Conservation (phyloP, 2,888 invertebrate species). For the Hypomecis atomaria region DNA sequence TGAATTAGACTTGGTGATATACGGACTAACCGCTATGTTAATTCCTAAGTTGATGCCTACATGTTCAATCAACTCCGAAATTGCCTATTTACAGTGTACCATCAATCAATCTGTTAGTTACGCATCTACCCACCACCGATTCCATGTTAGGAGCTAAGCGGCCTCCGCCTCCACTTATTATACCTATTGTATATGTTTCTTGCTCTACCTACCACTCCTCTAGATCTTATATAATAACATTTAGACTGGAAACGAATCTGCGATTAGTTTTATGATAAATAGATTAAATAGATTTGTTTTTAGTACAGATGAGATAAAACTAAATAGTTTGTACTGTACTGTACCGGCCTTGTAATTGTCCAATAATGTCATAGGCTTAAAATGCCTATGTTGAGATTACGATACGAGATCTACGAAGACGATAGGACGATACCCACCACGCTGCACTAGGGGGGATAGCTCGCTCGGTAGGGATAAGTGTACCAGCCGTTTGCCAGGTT, state of each 20-base stretch:
- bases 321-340: too few relatives aligned
- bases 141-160: conserved; percentile 39
- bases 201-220: conserved; percentile 2
- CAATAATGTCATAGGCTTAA: too few relatives aligned
- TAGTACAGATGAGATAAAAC: too few relatives aligned
- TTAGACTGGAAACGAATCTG: background rate
- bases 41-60: conserved; percentile 19
- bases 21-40: conserved; percentile 13
- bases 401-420: too few relatives aligned
- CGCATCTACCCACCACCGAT: conserved; percentile 36
- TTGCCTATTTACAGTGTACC: conserved; percentile 34
- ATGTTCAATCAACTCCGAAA: conserved; percentile 24
- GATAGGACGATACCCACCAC: too few relatives aligned
- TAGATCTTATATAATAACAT: background rate
- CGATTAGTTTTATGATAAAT: too few relatives aligned
- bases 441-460: too few relatives aligned
- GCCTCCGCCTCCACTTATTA: conserved; percentile 48
- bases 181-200: conserved; percentile 28
- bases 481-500: too few relatives aligned
- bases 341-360: too few relatives aligned
- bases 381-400: too few relatives aligned
- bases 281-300: too few relatives aligned
- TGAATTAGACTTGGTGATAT: conserved; percentile 12
- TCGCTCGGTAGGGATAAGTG: too few relatives aligned
- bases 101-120: conserved; percentile 40